Base-by-base conservation (phyloP, 1,140 invertebrate species). In the Mesaphorura yosii region DNA sequence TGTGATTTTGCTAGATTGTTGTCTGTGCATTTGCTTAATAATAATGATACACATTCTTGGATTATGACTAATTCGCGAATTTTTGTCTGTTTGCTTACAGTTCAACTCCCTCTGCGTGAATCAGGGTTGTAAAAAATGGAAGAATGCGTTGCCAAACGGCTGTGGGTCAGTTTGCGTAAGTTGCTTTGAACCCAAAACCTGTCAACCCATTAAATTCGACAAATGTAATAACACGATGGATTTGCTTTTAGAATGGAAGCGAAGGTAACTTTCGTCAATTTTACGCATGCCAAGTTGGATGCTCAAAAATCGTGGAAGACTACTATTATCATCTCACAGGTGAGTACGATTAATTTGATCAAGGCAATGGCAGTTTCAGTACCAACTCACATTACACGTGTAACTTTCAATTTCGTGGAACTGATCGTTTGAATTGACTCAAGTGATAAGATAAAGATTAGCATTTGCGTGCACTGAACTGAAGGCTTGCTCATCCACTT, bases 281-380 rank as follows among this genome's bases (percentile, higher is more conserved):
- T 22, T 54, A 55, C 20, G 51, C 53, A 1, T 62, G 60, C 34
- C 57, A 62, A 55, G 27, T 57, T 17, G 60, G 60, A n/a, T 62
- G 60, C 37, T 57, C 49, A 1, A 57, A 53, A 55, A 45, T 54
- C 7, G 41, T 62, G 2, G 60, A 60, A 51, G 51, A 57, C 10
- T 60, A 60, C 37, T 57, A 53, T 17, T 47, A 47, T 25, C 29
- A 40, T 28, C 20, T 55, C 14, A 55, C 42, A 55, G 50, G 57
- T 59, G 39, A 49, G 39, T 47, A 25, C 26, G 51, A 15, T 51
- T n/a, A n/a, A n/a, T n/a, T n/a, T n/a, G n/a, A n/a, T 12, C 2
- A 15, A 25, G n/a, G 5, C 17, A 19, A 25, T 19, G 3, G 3
- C 6, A 12, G 40, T 39, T 12, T n/a, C n/a, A n/a, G n/a, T n/a